Evolutionary conservation across 2,113 vertebrate species (phyloP), one percentile per base, ranked within the genome.

Genomic region (Lycaon pictus): DNA sequence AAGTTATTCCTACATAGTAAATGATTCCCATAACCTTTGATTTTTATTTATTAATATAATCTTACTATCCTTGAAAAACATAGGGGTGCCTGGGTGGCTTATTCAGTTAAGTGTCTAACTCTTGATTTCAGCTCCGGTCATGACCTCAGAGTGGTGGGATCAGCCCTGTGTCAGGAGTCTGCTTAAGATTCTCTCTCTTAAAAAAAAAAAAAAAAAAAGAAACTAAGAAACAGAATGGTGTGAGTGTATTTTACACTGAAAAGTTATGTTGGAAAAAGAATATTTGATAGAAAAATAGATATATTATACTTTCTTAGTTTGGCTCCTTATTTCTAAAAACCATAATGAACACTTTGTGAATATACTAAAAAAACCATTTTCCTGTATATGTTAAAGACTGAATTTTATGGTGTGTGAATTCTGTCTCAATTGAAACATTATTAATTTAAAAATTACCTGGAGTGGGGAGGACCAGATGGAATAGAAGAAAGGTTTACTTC

Each of bases 401-500:
- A 80, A 58, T 94, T 96, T 90, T 97, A 56, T 92, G 56, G 29
- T 95, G 72, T 76, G 7, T 96, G 90, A 93, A 63, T 86, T 93
- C 22, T 92, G 58, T 80, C 35, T 96, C 60, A 88, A 32, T 55
- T 29, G 90, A 77, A 3, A 35, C 79, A 7, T 88, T 62, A 69
- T 60, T 93, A 91, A n/a, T 62, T 79, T 79, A 92, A 83, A 87
- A 85, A 77, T 72, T 13, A 69, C 9, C 0, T 53, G 51, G 4
- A 17, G 58, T 15, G 16, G 15, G 23, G 16, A 48, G 20, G 55
- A 93, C 55, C 25, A 67, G 13, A 58, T 77, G 87, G 71, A 90
- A 35, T 63, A 92, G 43, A 84, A 93, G 48, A 7, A 88, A 95
- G 63, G 67, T 62, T 88, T 55, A 72, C 11, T 91, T 91, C 17